Evolutionary conservation across 2,888 invertebrate genomes (phyloP).

Genomic region (Ellobium chinense): DNA sequence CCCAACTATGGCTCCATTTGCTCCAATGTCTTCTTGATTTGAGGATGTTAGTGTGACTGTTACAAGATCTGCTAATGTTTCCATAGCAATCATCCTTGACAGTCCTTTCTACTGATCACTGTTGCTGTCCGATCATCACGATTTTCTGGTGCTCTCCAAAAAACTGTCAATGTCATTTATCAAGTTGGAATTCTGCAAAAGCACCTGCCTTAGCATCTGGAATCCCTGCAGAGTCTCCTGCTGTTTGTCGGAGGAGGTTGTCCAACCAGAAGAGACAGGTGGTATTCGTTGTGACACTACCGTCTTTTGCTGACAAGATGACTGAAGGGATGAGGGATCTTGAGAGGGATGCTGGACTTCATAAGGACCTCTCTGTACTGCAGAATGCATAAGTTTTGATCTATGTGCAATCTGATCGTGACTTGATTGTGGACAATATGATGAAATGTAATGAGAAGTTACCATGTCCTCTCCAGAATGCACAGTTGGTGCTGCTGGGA

Average conservation of each 20-base stretch:
- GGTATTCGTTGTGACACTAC: not conserved
- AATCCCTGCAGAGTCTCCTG: conserved; percentile 55
- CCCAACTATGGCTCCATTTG: no score
- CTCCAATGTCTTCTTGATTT: no score
- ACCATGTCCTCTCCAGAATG: not conserved
- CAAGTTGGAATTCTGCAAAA: conserved; percentile 65
- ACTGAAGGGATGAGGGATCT: not conserved
- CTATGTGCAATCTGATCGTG: not conserved
- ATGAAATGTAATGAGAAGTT: not conserved
- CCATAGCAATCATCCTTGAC: no score
- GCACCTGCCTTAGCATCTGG: conserved; percentile 64
- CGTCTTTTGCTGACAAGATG: not conserved
- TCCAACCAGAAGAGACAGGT: not conserved
- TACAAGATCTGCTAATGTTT: no score
- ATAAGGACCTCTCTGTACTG: not conserved
- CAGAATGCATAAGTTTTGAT: not conserved
- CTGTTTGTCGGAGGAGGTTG: not conserved
- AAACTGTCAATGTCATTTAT: conserved; percentile 68
- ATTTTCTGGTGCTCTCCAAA: conserved; percentile 30
- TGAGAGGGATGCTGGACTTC: no score
- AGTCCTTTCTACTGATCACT: no score
- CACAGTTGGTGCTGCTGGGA: not conserved
- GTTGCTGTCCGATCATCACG: not conserved
- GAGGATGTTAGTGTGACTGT: no score
- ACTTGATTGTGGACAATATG: not conserved